These are phyloP conservation scores for Parazoanthus atlanticus DNA, from an alignment of 92 coral and sea anemone species.

Conservation along the genomic window DNA sequence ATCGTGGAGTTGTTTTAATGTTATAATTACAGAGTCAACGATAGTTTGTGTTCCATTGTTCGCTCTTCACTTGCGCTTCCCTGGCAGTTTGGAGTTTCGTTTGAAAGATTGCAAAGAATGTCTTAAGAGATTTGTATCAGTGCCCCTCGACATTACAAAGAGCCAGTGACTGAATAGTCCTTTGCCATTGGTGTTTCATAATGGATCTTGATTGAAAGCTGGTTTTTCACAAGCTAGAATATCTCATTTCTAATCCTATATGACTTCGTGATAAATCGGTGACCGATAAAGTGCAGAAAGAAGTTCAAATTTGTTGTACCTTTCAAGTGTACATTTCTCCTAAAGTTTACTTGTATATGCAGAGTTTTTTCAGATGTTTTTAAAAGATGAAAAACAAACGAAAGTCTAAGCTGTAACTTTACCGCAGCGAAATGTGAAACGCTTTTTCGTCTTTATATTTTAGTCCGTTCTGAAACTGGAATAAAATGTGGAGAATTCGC, in stretches of 20 bases:
- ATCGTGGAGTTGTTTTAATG: neutral
- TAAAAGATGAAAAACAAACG: no score
- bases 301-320: neutral
- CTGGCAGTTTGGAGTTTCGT: neutral
- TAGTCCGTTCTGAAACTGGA: neutral
- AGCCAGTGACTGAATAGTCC: neutral
- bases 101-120: neutral
- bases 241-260: neutral
- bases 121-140: neutral
- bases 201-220: neutral
- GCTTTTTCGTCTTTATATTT: neutral
- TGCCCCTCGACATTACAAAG: neutral
- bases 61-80: neutral
- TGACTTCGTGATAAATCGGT: neutral
- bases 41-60: neutral
- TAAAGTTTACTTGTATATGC: neutral
- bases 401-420: neutral
- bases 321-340: neutral
- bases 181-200: neutral
- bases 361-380: no score
- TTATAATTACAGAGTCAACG: neutral
- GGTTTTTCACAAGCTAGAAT: neutral
- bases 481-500: neutral
- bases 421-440: neutral
- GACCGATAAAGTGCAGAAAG: neutral